Evolutionary conservation across 2,113 vertebrate genomes (phyloP).

Genomic region (Oreochromis spilurus): DNA sequence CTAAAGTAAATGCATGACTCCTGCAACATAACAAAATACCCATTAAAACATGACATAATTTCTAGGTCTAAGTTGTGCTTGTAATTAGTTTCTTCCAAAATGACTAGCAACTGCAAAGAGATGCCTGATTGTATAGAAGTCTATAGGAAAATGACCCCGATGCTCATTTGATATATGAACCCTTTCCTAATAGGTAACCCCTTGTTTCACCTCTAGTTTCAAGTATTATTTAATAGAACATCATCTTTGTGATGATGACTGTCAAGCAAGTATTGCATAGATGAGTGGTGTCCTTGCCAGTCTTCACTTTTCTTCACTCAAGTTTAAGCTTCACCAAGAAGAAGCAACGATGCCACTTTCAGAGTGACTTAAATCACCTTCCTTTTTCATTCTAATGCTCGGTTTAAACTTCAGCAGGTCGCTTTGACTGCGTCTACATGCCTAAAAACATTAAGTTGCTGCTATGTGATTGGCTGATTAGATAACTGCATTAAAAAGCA

Average conservation of each 20-base stretch:
- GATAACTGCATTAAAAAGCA: not conserved
- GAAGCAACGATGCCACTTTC: not conserved
- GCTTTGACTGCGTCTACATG: not conserved
- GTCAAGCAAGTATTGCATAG: not conserved
- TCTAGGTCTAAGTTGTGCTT: not conserved
- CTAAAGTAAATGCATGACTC: not conserved
- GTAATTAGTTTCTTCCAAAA: not conserved
- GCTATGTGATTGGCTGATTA: not conserved
- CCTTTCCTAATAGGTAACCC: not conserved
- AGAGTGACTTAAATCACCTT: not conserved
- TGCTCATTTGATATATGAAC: not conserved
- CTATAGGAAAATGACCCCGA: not conserved
- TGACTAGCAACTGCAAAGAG: not conserved
- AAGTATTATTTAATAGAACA: not conserved
- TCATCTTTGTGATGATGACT: not conserved
- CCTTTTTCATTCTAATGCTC: not conserved
- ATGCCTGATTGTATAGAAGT: not conserved
- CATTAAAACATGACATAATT: not conserved
- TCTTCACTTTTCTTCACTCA: not conserved
- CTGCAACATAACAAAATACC: not conserved
- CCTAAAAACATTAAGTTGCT: accelerated
- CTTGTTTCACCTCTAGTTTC: not conserved
- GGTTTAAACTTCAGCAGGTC: not conserved
- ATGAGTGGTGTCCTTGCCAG: not conserved
- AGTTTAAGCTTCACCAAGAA: not conserved